phyloP scores from a whole-genome alignment of 2,888 invertebrate species.

The Amblyjoppa fuscipennis region DNA sequence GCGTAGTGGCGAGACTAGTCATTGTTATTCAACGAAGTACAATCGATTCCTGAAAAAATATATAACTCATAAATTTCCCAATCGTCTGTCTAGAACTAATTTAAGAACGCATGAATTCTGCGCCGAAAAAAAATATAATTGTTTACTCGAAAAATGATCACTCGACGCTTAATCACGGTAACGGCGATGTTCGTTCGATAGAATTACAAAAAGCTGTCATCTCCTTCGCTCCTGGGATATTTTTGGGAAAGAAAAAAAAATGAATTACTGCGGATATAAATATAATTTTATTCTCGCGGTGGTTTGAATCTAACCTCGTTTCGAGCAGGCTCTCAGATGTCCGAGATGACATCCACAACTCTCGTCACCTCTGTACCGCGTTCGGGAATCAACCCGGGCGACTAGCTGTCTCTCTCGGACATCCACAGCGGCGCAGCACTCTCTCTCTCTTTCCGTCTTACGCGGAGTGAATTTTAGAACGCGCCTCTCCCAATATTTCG shows the following conservation, averaged over 20 bases:
- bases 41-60: slow-evolving; percentile 15
- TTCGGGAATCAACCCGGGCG: no score
- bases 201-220: background rate
- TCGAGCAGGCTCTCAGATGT: background rate
- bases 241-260: background rate
- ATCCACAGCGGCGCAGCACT: no score
- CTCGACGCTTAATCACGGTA: background rate
- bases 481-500: background rate
- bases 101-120: slow-evolving; percentile 11
- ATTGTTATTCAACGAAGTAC: slow-evolving; percentile 19
- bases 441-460: no score
- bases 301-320: slow-evolving; percentile 12
- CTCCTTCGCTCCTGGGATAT: background rate
- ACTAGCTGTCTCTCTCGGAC: no score
- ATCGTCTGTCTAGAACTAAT: background rate
- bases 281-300: background rate
- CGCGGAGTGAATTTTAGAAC: no score
- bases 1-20: slow-evolving; percentile 22
- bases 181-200: background rate
- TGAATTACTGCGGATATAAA: background rate
- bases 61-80: background rate
- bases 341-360: slow-evolving; percentile 3
- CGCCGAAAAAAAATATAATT: background rate
- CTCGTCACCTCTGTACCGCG: background rate
- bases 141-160: slow-evolving; percentile 2